Conservation (phyloP, 2,113 vertebrate genomes). For the Propithecus coquereli region DNA sequence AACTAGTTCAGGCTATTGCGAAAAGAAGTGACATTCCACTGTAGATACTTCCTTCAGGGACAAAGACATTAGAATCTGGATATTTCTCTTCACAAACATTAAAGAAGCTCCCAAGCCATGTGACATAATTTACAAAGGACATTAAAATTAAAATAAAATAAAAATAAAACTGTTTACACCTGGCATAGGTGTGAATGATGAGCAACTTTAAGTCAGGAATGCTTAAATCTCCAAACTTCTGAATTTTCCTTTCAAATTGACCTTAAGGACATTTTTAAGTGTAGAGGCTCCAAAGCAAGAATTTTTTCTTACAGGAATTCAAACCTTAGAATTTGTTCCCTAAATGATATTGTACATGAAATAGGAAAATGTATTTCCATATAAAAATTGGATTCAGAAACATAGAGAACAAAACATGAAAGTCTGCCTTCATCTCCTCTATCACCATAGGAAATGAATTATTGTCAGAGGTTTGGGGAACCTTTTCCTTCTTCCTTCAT, state of each 20-base stretch:
- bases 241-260: not conserved
- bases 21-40: not conserved
- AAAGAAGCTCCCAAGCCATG: not conserved
- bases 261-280: not conserved
- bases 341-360: not conserved
- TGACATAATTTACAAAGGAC: not conserved
- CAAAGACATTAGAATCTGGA: not conserved
- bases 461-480: not conserved
- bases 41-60: not conserved
- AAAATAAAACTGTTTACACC: not conserved
- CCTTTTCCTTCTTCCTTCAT: not conserved
- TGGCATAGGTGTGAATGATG: not conserved
- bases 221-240: not conserved
- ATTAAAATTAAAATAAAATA: not conserved
- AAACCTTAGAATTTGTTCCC: not conserved
- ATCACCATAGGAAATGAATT: not conserved
- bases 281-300: not conserved
- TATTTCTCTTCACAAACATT: not conserved
- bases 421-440: not conserved
- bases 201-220: not conserved
- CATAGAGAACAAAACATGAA: not conserved
- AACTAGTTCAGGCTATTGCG: not conserved
- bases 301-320: not conserved
- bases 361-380: not conserved
- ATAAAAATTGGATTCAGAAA: not conserved